Evolutionary conservation across 2,888 invertebrate species (phyloP).

Genomic region (Drosophila mercatorum): DNA sequence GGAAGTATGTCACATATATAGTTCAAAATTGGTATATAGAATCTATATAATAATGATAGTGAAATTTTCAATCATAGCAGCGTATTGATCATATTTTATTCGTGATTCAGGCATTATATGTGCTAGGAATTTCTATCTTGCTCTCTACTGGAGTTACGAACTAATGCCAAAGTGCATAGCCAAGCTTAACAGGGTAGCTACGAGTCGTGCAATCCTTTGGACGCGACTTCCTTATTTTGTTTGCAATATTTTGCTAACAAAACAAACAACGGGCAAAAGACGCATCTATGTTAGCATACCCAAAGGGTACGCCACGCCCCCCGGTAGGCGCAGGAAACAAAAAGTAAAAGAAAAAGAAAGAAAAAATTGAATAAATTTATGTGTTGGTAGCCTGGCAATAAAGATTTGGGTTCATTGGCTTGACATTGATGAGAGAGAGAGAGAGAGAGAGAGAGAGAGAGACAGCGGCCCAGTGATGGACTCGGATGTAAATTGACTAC

Average conservation of each 20-base stretch:
- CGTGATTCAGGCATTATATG: too few species aligned
- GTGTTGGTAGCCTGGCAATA: conserved; percentile 46
- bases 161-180: too few species aligned
- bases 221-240: conserved; percentile 6
- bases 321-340: conserved; percentile 22
- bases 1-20: not conserved
- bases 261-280: conserved; percentile 16
- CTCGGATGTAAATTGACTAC: conserved; percentile 72
- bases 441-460: conserved; percentile 60
- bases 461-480: conserved; percentile 70
- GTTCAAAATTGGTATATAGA: too few species aligned
- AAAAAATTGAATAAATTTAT: conserved; percentile 50
- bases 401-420: conserved; percentile 78
- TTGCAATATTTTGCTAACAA: conserved; percentile 20
- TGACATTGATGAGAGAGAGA: conserved; percentile 74
- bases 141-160: too few species aligned
- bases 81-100: too few species aligned
- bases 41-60: too few species aligned
- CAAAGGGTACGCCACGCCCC: conserved; percentile 29
- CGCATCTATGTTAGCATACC: conserved; percentile 16
- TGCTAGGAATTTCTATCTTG: too few species aligned
- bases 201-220: conserved; percentile 1
- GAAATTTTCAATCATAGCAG: too few species aligned
- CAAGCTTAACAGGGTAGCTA: not conserved
- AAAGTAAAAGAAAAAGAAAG: conserved; percentile 7